Percentiles rank a stretch among this genome's conserved stretches.
These are phyloP conservation scores for Bugulina stolonifera DNA, from an alignment of 2,888 invertebrate genomes.

Conservation along the genomic window DNA sequence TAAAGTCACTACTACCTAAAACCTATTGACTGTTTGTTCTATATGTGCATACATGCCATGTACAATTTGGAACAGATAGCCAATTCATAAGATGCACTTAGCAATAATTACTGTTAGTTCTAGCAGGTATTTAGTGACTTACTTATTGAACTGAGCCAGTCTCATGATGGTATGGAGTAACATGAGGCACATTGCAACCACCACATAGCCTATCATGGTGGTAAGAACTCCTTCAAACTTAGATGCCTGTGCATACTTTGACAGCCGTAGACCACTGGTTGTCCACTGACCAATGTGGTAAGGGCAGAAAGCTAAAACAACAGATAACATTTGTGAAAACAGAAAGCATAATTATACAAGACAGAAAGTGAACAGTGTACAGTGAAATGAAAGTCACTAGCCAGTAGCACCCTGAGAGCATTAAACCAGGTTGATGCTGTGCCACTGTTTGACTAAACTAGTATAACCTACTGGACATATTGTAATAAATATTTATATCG, in stretches of 20 bases:
- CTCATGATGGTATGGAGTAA: constrained; percentile 78
- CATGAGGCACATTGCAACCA: constrained; percentile 76
- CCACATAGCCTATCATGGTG: constrained; percentile 85
- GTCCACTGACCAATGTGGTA: constrained; percentile 88
- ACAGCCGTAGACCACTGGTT: constrained; percentile 66
- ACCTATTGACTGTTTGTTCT: too few species aligned
- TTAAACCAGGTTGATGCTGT: too few species aligned
- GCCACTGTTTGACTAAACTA: too few species aligned
- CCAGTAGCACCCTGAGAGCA: too few species aligned
- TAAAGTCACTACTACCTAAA: too few species aligned
- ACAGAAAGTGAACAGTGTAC: not conserved
- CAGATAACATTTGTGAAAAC: constrained; percentile 26
- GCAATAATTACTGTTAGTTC: too few species aligned
- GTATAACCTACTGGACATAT: too few species aligned
- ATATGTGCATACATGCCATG: too few species aligned
- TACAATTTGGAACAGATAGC: too few species aligned
- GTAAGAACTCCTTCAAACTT: constrained; percentile 90
- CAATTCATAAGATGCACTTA: too few species aligned
- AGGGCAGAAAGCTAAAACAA: constrained; percentile 75
- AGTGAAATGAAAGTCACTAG: not conserved
- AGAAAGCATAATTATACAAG: not conserved
- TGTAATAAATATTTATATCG: too few species aligned
- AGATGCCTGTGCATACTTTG: constrained; percentile 63
- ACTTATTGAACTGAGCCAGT: constrained; percentile 69
- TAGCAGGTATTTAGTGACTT: constrained; percentile 58